Evolutionary conservation across 2,888 invertebrate species (phyloP).

Genomic region (Eristalis intricaria): DNA sequence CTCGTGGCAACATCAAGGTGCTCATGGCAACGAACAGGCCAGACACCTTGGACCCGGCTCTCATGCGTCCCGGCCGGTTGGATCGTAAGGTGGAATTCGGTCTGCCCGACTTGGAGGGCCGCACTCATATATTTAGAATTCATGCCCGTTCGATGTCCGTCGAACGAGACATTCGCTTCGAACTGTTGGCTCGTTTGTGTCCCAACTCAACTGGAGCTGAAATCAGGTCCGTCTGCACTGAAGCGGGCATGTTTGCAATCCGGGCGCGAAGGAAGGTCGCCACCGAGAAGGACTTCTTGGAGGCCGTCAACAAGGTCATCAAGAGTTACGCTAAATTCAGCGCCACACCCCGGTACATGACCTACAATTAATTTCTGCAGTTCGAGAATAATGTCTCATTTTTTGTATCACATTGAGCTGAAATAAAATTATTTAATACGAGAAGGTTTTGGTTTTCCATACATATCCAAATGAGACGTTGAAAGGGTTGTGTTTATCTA

Average conservation of each 20-base stretch:
- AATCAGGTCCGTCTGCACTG: slow-evolving; percentile 97
- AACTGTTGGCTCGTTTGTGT: slow-evolving; percentile 96
- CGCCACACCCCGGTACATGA: slow-evolving; percentile 97
- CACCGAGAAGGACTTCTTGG: slow-evolving; percentile 99
- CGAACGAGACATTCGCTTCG: slow-evolving; percentile 98
- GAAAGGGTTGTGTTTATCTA: no score
- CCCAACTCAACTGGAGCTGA: slow-evolving; percentile 98
- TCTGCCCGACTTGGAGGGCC: slow-evolving; percentile 97
- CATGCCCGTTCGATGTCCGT: slow-evolving; percentile 99
- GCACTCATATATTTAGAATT: slow-evolving; percentile 99
- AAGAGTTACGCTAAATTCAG: slow-evolving; percentile 98
- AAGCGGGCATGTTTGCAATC: slow-evolving; percentile 99
- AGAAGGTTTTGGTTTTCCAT: background rate
- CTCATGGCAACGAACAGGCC: slow-evolving; percentile 99
- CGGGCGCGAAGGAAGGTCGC: slow-evolving; percentile 98
- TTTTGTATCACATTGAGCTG: background rate
- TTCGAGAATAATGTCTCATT: background rate
- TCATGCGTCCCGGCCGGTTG: slow-evolving; percentile 98
- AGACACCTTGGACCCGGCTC: slow-evolving; percentile 98
- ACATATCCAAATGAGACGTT: no score
- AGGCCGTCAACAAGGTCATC: slow-evolving; percentile 99
- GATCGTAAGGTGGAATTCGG: slow-evolving; percentile 99
- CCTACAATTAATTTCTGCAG: slow-evolving; percentile 88
- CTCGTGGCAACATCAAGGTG: slow-evolving; percentile 97
- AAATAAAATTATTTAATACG: background rate